A percentile compares a stretch with the other conserved stretches of the same genome.
These are phyloP conservation scores for Margaritifera margaritifera DNA, from an alignment of 2,888 invertebrate species.

Conservation along the genomic window DNA sequence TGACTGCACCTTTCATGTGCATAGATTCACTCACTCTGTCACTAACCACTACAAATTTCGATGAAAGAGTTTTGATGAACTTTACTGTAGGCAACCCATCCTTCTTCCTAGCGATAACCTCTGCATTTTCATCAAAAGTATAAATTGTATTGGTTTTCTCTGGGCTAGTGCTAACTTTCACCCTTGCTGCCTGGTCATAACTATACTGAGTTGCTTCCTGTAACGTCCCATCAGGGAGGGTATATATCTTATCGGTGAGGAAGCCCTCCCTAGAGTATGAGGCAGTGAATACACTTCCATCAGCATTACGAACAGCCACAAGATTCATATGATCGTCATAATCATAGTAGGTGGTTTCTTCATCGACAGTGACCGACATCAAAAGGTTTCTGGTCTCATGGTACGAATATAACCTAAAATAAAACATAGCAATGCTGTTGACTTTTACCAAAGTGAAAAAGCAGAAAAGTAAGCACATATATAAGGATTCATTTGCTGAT, in stretches of 20 bases:
- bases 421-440: no score
- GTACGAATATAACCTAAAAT: not conserved
- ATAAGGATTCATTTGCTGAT: no score
- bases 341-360: not conserved
- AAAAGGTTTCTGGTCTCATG: not conserved
- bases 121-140: constrained; percentile 16
- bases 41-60: not conserved
- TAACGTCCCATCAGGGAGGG: not conserved
- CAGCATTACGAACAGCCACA: not conserved
- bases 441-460: no score
- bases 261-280: not conserved
- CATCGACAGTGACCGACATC: not conserved
- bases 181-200: not conserved
- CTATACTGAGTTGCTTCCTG: not conserved
- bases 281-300: not conserved
- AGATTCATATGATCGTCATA: not conserved
- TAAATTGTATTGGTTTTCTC: not conserved
- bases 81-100: constrained; percentile 7
- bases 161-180: not conserved
- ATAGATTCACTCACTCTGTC: no score
- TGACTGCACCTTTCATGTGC: no score
- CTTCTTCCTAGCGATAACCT: constrained; percentile 1
- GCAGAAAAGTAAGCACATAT: no score
- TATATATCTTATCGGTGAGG: not conserved
- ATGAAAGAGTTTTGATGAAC: constrained; percentile 3